phyloP scores from a whole-genome alignment of 2,113 vertebrate species.

The Trogon surrucura region DNA sequence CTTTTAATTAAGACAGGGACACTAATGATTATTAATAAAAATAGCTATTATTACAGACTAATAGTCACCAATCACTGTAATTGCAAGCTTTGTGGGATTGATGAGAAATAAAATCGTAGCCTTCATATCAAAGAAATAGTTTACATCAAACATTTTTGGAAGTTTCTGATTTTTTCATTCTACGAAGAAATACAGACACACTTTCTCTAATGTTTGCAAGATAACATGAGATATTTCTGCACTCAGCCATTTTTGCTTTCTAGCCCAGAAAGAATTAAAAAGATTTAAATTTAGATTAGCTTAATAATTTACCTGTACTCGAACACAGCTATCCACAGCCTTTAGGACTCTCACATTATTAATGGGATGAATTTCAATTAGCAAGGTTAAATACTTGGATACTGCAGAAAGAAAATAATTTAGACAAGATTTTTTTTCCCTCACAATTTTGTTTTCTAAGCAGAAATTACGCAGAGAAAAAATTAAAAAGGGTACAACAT shows the following conservation, averaged over 20 bases:
- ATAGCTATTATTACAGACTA: background rate
- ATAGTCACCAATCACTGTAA: background rate
- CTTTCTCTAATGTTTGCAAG: background rate
- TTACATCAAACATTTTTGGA: background rate
- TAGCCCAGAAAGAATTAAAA: background rate
- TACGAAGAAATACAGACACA: background rate
- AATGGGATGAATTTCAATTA: conserved; percentile 92
- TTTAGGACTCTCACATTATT: conserved; percentile 95
- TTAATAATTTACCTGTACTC: conserved; percentile 85
- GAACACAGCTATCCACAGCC: conserved; percentile 90
- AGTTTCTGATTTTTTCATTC: background rate
- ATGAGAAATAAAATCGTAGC: background rate
- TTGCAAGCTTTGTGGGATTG: background rate
- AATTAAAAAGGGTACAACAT: background rate
- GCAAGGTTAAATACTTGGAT: conserved; percentile 88
- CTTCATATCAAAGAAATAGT: background rate
- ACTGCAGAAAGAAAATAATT: conserved; percentile 73
- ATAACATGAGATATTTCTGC: background rate
- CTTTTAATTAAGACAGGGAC: background rate
- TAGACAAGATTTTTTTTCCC: background rate
- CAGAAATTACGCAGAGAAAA: background rate
- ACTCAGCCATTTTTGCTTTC: background rate
- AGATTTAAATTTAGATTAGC: background rate
- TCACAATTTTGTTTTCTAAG: background rate
- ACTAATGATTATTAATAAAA: background rate